Evolutionary conservation across 2,113 vertebrate genomes (phyloP).

Genomic region (Dipodomys ordii): DNA sequence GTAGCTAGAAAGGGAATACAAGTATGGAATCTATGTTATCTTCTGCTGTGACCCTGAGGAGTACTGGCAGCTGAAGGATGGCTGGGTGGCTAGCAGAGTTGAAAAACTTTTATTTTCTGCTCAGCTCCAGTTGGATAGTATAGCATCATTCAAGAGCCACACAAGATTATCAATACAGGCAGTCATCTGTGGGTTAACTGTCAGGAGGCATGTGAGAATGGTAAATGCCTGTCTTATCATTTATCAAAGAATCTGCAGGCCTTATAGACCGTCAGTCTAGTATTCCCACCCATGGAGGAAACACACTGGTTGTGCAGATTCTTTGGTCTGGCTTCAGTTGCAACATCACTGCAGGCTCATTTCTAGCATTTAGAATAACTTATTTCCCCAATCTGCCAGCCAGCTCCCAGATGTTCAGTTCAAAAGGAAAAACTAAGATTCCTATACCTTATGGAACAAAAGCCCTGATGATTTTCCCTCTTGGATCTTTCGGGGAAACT

Average conservation of each 20-base stretch:
- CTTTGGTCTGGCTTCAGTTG: neutral
- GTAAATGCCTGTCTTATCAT: too few species aligned
- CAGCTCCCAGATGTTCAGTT: neutral
- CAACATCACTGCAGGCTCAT: neutral
- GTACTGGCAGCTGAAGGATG: neutral
- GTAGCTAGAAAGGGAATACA: neutral
- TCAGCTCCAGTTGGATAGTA: too few species aligned
- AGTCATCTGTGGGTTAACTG: too few species aligned
- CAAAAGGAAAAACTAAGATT: neutral
- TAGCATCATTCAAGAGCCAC: too few species aligned
- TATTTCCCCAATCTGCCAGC: neutral
- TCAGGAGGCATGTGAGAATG: too few species aligned
- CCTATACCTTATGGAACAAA: neutral
- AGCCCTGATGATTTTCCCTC: neutral
- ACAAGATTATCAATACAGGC: too few species aligned
- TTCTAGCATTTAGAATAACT: neutral
- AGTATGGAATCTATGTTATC: neutral
- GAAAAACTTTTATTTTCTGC: neutral
- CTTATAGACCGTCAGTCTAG: too few species aligned
- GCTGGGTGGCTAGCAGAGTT: neutral
- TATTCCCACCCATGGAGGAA: neutral
- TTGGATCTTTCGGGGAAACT: neutral
- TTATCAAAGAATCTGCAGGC: too few species aligned
- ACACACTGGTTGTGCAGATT: neutral
- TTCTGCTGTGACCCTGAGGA: neutral